Conservation (phyloP, 2,797 vertebrate species). For the Sebastiscus tertius region DNA sequence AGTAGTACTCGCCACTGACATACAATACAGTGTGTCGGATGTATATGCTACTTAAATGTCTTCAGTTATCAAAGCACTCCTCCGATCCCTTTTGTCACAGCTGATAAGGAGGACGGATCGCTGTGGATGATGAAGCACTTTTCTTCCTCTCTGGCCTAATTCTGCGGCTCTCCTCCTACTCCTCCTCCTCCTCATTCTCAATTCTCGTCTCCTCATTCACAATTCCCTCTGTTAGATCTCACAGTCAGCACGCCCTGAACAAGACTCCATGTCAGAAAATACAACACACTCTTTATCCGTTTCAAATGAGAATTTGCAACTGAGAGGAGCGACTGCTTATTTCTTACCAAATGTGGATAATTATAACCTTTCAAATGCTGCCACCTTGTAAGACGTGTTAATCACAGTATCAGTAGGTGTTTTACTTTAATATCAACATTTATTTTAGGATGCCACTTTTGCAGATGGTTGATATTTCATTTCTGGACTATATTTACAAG, state of each 20-base stretch:
- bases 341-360: conserved; percentile 1
- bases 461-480: background rate
- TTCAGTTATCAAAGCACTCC: conserved; percentile 10
- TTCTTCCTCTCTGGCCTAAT: conserved; percentile 59
- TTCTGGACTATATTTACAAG: background rate
- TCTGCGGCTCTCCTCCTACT: conserved; percentile 46
- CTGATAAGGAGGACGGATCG: conserved; percentile 52
- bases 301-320: background rate
- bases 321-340: background rate
- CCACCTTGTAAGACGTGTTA: background rate
- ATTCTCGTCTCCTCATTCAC: conserved; percentile 62
- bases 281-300: background rate
- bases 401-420: background rate
- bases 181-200: conserved; percentile 44
- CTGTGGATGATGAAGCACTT: conserved; percentile 70
- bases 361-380: conserved; percentile 8
- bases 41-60: background rate
- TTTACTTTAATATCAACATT: background rate
- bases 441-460: background rate
- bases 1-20: background rate
- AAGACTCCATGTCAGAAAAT: conserved; percentile 1
- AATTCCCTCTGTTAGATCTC: conserved; percentile 59
- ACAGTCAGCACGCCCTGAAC: conserved; percentile 14
- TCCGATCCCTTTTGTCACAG: conserved; percentile 38
- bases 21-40: background rate